Evolutionary conservation across 2,888 invertebrate species (phyloP), one percentile per base, ranked within the genome.

Genomic region (Leptopilina myrica): DNA sequence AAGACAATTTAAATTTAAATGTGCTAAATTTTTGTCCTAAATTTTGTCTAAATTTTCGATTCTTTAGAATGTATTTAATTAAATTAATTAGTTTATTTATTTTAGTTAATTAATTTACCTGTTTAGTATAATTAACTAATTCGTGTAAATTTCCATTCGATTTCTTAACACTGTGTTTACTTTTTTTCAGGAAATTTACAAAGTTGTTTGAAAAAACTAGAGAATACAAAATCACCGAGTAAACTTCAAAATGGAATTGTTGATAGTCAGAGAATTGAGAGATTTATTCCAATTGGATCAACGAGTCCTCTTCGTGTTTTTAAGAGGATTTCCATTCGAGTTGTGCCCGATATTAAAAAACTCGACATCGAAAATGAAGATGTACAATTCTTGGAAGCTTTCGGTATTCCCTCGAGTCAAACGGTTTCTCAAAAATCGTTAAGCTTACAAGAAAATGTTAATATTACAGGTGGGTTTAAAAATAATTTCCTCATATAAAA

Each of bases 361-460:
- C 78, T 81, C 20, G 84, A 83, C 33, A 64, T 79, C 43, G 77
- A 85, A 49, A 79, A 85, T 59, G 80, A 83, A 59, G 87, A 90
- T 80, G 81, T 83, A 20, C 78, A 85, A 73, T 89, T 90, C 79
- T 86, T 88, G 66, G 86, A 89, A 81, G 89, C 83, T 76, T 89
- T 88, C 83, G 89, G 89, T 14, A 89, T 90, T 75, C 76, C 84
- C 66, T 75, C 87, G 40, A 69, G 82, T 75, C 83, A 85, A 46
- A 83, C 77, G 80, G 15, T 14, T 69, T 73, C 73, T 43, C 43
- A 43, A 43, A 43, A 43, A 43, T 43, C 43, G 7, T 43, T 43
- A 9, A 56, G 40, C 56, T 26, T 26, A 12, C 33, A 73, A n/a
- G n/a, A 73, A 11, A 40, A 26, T 15, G 56, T 14, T 56, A 85